Evolutionary conservation across 1,140 invertebrate genomes (phyloP), one percentile per base, ranked within the genome.

Genomic region (Camponotus floridanus): DNA sequence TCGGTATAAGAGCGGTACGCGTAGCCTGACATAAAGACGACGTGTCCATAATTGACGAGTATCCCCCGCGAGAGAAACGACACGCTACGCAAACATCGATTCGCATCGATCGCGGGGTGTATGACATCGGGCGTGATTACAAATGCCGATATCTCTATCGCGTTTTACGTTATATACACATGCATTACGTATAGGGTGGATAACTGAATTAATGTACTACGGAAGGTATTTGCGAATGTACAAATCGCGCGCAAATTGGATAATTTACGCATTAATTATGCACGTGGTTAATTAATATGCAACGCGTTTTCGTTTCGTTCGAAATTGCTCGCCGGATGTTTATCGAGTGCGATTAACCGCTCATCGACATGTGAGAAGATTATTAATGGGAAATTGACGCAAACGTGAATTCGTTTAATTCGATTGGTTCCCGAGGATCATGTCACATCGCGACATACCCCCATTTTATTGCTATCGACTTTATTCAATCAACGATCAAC

Each of bases 11-110:
- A 18, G 36, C 51, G 36, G 21, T 68, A 68, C 15, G 36, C 65
- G 48, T 15, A 42, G 15, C 13, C 36, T 7, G 7, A 13, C 57
- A 21, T 42, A 61, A 33, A 21, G 55, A 61, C 21, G 51, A 51
- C 62, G 55, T 65, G 61, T 57, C 48, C 73, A 18, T 85, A 87
- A 84, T 88, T 70, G 79, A 62, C 57, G 61, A 55, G 31, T 71
- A 70, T 85, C 57, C 15, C 65, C 31, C 45, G 48, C 39, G n/a
- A 48, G 18, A 39, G 57, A 68, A 71, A 78, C 31, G 74, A 59
- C 45, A 48, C 48, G 73, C 36, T 42, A 39, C 26, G 39, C 26
- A 71, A 71, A 74, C 11, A 65, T 83, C 65, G 48, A 62, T 61
- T 61, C 68, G n/a, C 31, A 36, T 65, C 51, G 21, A 57, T 79